phyloP scores from a whole-genome alignment of 2,113 vertebrate genomes.

The Anseranas semipalmata region DNA sequence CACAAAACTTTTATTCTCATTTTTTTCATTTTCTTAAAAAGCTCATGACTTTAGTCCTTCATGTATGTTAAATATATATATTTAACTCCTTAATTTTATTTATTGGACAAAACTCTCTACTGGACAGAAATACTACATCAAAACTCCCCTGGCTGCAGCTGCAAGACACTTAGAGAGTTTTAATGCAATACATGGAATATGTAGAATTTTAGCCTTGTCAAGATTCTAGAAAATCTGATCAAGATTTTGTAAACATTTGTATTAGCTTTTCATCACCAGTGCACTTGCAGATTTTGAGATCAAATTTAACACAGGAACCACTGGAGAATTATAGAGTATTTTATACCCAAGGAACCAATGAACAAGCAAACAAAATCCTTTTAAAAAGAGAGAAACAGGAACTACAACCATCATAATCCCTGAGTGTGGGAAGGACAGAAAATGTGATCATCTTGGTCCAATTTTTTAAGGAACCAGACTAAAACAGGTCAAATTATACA shows the following conservation, averaged over 20 bases:
- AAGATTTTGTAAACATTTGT: not conserved
- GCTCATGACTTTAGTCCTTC: not conserved
- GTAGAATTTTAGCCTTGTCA: not conserved
- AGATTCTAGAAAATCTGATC: not conserved
- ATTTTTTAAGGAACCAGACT: not conserved
- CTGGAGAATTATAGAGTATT: not conserved
- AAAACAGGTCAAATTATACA: not conserved
- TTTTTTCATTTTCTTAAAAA: not conserved
- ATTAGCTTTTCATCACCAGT: not conserved
- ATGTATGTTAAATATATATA: not conserved
- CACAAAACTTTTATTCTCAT: not conserved
- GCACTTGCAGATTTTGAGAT: not conserved
- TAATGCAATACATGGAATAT: not conserved
- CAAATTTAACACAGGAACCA: not conserved
- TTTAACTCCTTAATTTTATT: not conserved
- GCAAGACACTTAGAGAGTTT: not conserved
- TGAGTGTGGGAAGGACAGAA: not conserved
- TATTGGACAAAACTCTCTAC: not conserved
- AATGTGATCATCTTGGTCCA: rapidly evolving
- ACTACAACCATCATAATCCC: not conserved
- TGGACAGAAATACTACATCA: not conserved
- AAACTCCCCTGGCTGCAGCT: not conserved
- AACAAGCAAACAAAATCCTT: not conserved
- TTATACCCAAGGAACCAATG: not conserved
- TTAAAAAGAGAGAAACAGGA: not conserved